Base-by-base conservation (phyloP, 64 coral and sea anemone species). In the Hydrozoanthus tunicans region DNA sequence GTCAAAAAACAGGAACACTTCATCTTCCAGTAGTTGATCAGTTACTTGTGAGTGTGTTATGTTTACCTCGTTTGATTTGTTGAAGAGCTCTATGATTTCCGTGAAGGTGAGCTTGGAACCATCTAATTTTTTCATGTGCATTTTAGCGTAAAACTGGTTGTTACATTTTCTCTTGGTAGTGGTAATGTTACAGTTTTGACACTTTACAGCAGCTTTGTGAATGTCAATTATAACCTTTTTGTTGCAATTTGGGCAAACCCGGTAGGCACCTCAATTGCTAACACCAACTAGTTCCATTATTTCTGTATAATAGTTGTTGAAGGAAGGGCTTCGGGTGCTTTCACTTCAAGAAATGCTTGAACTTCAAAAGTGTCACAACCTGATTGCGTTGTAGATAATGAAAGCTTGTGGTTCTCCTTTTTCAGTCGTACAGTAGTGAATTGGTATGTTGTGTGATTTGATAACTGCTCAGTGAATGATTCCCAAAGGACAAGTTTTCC, bases 271-370 rank as follows among this genome's bases (percentile, higher is more conserved):
- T 69, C 70, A 53, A 3, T 69, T 70, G 14, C 13, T 69, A 57
- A 88, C 71, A 70, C 83, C 63, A 51, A 86, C 6, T 86, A 86
- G 51, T 86, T 56, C 83, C 54, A 70, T 53, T n/a, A 15, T 68
- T 58, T 86, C 83, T 25, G 32, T 86, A 20, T 20, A n/a, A 56
- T 4, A 54, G 51, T 71, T 86, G 64, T 86, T 7, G 58, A 82
- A 62, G 83, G 83, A 68, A 86, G 64, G 51, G 53, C 63, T 17
- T 86, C 63, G 3, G 82, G 62, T 86, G 82, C 27, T 86, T 86
- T 73, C 32, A 86, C n/a, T 2, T 86, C 82, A 4, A n/a, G 12
- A 73, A 86, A 70, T 86, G 64, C 32, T 54, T 86, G 63, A 51
- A 72, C 68, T 69, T 66, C 27, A 69, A 69, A 23, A 5, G 68